A percentile compares a stretch with the other conserved stretches of the same genome.
phyloP scores from a whole-genome alignment of 2,113 vertebrate genomes.

The Alaudala cheleensis region DNA sequence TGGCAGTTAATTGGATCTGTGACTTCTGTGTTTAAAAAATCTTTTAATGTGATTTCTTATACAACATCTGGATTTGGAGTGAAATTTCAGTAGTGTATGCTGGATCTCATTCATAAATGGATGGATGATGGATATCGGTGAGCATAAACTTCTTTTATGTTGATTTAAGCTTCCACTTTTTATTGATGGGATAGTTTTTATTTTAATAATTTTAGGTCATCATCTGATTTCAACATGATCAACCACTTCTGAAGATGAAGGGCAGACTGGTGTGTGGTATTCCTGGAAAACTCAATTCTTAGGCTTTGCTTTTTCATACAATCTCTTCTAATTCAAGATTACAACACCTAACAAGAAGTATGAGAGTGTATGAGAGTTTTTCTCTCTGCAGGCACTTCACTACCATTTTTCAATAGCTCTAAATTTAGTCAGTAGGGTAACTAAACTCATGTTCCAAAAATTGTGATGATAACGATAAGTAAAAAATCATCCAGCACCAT shows the following conservation, averaged over 20 bases:
- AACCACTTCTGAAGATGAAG: neutral
- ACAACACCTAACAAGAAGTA: neutral
- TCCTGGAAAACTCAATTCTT: neutral
- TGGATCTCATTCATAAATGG: neutral
- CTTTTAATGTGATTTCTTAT: neutral
- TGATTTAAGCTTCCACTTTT: neutral
- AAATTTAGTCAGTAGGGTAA: neutral
- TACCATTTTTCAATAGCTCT: neutral
- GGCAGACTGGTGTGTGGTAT: neutral
- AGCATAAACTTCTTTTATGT: neutral
- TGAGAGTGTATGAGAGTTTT: neutral
- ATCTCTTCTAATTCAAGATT: neutral
- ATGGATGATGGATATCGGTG: neutral
- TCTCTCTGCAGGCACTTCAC: neutral
- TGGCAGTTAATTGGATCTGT: neutral
- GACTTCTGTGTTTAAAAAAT: neutral
- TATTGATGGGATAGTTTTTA: neutral
- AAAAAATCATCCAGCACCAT: neutral
- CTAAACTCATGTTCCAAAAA: neutral
- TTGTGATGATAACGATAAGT: neutral
- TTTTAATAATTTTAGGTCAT: slow-evolving; percentile 13
- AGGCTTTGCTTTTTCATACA: neutral
- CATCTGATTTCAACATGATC: neutral
- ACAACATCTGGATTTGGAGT: neutral
- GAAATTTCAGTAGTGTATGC: neutral